Base-by-base conservation (phyloP, 2,888 invertebrate genomes). In the Himalopsyche anomala region DNA sequence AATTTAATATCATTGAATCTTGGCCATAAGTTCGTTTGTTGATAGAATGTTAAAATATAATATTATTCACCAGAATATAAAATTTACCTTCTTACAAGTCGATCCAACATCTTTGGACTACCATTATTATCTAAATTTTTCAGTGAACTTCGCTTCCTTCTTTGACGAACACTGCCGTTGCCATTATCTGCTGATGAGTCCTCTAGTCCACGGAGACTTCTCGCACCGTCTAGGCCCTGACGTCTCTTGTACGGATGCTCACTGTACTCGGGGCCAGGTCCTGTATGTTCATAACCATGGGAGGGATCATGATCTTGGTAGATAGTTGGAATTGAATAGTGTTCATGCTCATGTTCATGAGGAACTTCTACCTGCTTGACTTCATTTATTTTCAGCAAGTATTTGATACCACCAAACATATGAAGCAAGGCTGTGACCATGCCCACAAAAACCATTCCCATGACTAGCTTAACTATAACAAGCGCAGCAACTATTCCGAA, bases 351-450 rank as follows among this genome's bases (percentile, higher is more conserved):
- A 28, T 85, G 55, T 62, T 81, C 45, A 28, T 81, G 56, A 4
- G 84, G 81, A 40, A 62, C 19, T 11, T 80, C 38, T 19, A 55
- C 40, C 17, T 82, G 81, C 74, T 36, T 80, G 11, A 19, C 55
- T 45, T 69, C 84, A 28, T 83, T 83, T 3, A 40, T 36, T 80
- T 69, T 79, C 9, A 87, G 62, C 28, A 88, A 56, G 69, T 83
- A 69, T 85, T 87, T 88, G n/a, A 88, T 85, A 9, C 86, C 84
- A 5, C 80, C 87, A 38, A 88, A 88, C 85, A 87, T 83, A 81
- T 87, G 85, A 5, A 83, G 62, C 40, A 87, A 19, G 11, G 40
- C 83, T 11, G 55, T 81, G 19, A 87, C 62, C 84, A 85, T 87
- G 38, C 86, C 87, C 9, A 87, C 84, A 55, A 88, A 87, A 5